Percentiles rank a stretch among this genome's conserved stretches.
These are phyloP conservation scores for Isichthys henryi DNA, from an alignment of 2,113 vertebrate genomes.

Conservation along the genomic window DNA sequence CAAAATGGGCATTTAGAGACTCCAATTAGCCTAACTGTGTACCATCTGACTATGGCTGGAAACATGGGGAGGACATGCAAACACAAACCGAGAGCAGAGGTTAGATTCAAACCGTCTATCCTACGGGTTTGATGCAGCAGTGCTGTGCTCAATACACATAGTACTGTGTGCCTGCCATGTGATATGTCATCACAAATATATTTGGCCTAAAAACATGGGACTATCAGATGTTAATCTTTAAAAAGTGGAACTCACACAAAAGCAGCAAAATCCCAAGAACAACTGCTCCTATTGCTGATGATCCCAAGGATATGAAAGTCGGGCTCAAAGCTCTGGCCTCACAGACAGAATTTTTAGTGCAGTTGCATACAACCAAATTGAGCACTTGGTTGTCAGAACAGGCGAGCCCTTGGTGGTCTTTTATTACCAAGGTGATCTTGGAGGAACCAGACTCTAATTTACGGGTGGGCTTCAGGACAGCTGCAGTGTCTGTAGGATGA, in stretches of 20 bases:
- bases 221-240: neutral
- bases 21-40: neutral
- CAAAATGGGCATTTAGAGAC: neutral
- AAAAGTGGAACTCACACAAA: neutral
- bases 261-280: neutral
- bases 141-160: neutral
- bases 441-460: constrained; percentile 40
- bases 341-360: constrained; percentile 26
- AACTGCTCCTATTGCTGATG: neutral
- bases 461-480: constrained; percentile 38
- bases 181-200: neutral
- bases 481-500: constrained; percentile 48
- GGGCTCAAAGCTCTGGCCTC: neutral
- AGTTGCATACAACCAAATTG: constrained; percentile 51
- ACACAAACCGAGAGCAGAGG: neutral
- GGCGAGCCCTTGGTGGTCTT: constrained; percentile 43
- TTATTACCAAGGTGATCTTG: constrained; percentile 42
- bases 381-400: constrained; percentile 54
- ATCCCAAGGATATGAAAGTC: neutral
- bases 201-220: neutral
- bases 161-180: neutral
- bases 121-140: neutral
- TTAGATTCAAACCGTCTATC: neutral
- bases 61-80: neutral
- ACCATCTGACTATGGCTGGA: neutral